These are phyloP conservation scores for Acanthurus leucopareius DNA, from an alignment of 2,797 vertebrate genomes.

Conservation along the genomic window DNA sequence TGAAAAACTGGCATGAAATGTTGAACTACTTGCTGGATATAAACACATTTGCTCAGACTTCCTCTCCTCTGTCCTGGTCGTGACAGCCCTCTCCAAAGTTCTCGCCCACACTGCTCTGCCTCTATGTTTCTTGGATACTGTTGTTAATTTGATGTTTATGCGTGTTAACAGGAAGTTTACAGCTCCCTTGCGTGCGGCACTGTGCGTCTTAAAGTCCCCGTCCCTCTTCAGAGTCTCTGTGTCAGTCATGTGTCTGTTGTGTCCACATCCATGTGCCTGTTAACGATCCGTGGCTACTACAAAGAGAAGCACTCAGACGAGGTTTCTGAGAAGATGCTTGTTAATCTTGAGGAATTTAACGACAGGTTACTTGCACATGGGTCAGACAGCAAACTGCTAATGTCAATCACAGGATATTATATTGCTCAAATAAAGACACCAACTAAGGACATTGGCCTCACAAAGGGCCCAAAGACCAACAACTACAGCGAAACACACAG, in stretches of 20 bases:
- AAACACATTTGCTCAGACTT: conserved; percentile 31
- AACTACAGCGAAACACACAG: neutral
- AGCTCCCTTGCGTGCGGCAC: conserved; percentile 34
- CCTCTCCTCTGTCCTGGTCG: conserved; percentile 21
- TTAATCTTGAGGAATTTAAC: conserved; percentile 68
- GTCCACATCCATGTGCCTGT: conserved; percentile 49
- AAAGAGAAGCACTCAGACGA: conserved; percentile 36
- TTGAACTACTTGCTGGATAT: conserved; percentile 33
- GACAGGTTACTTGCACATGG: conserved; percentile 21
- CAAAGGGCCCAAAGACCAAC: neutral
- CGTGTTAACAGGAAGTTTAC: conserved; percentile 29
- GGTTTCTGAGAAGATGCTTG: conserved; percentile 50
- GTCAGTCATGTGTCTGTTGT: conserved; percentile 47
- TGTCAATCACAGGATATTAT: conserved; percentile 32
- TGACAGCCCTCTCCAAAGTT: conserved; percentile 10
- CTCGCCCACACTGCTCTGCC: conserved; percentile 16
- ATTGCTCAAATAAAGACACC: conserved; percentile 22
- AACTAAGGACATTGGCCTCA: conserved; percentile 11
- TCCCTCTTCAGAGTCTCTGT: conserved; percentile 43
- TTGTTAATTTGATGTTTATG: conserved; percentile 51
- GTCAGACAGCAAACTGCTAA: conserved; percentile 7
- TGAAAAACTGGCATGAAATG: conserved; percentile 15
- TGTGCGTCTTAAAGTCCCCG: conserved; percentile 14
- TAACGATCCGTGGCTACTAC: conserved; percentile 55
- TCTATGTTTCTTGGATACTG: conserved; percentile 48